Percentiles rank a stretch among this genome's conserved stretches.
phyloP scores from a whole-genome alignment of 1,140 invertebrate species.

The Zophobas morio region DNA sequence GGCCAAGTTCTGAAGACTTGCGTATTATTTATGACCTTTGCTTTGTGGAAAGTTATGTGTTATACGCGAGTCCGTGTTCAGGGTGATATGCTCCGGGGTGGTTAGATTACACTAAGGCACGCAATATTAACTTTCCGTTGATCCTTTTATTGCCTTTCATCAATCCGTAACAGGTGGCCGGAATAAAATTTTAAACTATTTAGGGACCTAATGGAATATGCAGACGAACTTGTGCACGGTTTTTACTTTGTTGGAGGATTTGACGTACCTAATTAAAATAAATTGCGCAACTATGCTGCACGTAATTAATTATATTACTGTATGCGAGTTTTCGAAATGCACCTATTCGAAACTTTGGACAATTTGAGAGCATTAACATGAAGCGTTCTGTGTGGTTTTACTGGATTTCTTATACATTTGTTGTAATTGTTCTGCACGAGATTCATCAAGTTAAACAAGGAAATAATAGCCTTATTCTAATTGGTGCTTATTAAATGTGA shows the following conservation, averaged over 20 bases:
- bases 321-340: conserved; percentile 1
- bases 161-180: conserved; percentile 6
- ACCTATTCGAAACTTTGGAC: background rate
- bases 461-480: background rate
- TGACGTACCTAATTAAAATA: too few relatives aligned
- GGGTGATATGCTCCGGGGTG: background rate
- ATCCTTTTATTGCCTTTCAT: conserved; percentile 19
- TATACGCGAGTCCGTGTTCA: conserved; percentile 10
- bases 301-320: background rate
- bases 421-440: too few relatives aligned
- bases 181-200: conserved; percentile 28
- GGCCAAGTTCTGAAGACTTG: background rate
- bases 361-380: too few relatives aligned
- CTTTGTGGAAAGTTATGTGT: conserved; percentile 11
- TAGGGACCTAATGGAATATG: background rate
- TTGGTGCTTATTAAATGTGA: conserved; percentile 16
- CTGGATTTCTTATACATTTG: too few relatives aligned
- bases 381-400: too few relatives aligned
- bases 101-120: conserved; percentile 2
- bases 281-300: background rate
- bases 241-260: background rate
- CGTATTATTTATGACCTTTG: background rate
- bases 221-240: background rate
- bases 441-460: too few relatives aligned
- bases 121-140: conserved; percentile 22